Percentiles rank a stretch among this genome's conserved stretches.
Evolutionary conservation across 2,797 vertebrate species (phyloP).

Genomic region (Xyrichtys novacula): DNA sequence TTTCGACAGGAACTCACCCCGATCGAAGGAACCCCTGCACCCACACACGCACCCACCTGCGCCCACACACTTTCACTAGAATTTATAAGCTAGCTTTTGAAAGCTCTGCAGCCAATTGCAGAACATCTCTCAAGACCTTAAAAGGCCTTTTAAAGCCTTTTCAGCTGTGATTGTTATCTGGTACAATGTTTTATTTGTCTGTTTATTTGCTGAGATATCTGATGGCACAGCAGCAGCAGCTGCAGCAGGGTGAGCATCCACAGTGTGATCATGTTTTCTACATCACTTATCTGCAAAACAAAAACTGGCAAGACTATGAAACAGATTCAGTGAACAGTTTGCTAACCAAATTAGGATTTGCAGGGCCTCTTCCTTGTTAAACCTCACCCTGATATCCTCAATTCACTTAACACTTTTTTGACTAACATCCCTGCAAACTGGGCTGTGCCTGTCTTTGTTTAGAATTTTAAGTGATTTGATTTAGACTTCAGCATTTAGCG

Average conservation of each 20-base stretch:
- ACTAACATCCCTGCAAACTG: too few relatives aligned
- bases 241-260: conserved; percentile 6
- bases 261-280: conserved; percentile 12
- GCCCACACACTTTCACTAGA: neutral
- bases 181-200: neutral
- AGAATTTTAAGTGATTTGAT: too few relatives aligned
- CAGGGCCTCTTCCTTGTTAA: neutral
- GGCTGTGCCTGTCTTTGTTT: too few relatives aligned
- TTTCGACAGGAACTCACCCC: conserved; percentile 49
- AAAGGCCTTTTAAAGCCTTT: neutral
- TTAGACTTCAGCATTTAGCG: too few relatives aligned
- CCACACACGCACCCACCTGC: neutral
- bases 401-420: too few relatives aligned
- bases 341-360: neutral
- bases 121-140: neutral
- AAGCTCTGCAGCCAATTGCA: neutral
- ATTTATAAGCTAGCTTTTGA: neutral
- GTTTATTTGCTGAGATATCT: conserved; percentile 24
- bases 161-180: neutral
- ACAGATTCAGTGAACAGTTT: neutral
- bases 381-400: neutral
- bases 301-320: neutral
- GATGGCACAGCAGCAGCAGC: conserved; percentile 23
- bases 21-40: conserved; percentile 2
- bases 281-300: conserved; percentile 1